Conservation (phyloP, 2,113 vertebrate species). For the Pardalotus punctatus region DNA sequence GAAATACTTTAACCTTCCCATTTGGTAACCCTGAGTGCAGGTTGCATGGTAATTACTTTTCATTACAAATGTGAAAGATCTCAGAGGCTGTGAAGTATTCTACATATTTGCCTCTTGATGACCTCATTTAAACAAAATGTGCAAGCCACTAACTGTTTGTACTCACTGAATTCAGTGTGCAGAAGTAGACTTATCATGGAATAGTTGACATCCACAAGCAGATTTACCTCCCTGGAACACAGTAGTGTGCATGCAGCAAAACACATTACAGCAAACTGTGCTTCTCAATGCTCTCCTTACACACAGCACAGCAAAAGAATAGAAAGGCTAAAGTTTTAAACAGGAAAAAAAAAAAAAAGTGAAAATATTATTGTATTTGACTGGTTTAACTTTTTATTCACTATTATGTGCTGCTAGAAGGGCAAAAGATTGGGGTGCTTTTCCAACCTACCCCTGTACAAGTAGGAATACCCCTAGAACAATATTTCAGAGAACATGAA, state of each 20-base stretch:
- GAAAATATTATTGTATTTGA: background rate
- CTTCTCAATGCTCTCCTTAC: background rate
- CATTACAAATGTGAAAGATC: background rate
- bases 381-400: background rate
- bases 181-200: background rate
- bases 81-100: background rate
- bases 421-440: background rate
- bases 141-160: background rate
- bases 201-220: background rate
- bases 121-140: background rate
- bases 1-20: background rate
- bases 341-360: background rate
- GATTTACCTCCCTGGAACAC: background rate
- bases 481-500: background rate
- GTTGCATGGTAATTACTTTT: background rate
- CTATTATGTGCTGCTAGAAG: background rate
- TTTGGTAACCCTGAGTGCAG: background rate
- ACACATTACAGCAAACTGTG: background rate
- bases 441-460: background rate
- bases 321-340: background rate
- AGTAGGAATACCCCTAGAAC: too few relatives aligned
- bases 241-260: background rate
- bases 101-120: background rate
- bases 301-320: background rate
- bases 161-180: background rate